Evolutionary conservation across 2,888 invertebrate genomes (phyloP).

Genomic region (Andrena trimmerana): DNA sequence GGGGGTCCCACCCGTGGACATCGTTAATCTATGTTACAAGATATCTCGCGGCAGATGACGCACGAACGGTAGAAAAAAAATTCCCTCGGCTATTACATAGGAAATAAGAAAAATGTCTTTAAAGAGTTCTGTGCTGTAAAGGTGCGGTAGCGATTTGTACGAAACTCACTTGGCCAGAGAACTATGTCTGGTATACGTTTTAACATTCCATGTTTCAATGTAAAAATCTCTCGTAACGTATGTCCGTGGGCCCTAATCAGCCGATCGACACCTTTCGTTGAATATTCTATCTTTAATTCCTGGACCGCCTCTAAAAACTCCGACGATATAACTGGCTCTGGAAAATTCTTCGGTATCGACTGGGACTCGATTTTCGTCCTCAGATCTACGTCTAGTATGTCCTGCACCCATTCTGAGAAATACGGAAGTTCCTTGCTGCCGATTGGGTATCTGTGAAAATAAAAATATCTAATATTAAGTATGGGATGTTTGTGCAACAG

Average conservation of each 20-base stretch:
- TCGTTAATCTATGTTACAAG: too few relatives aligned
- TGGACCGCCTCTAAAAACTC: slow-evolving; percentile 88
- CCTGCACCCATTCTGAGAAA: slow-evolving; percentile 92
- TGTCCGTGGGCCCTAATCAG: slow-evolving; percentile 96
- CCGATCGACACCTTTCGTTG: slow-evolving; percentile 93
- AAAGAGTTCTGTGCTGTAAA: too few relatives aligned
- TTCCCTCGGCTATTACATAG: too few relatives aligned
- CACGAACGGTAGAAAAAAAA: too few relatives aligned
- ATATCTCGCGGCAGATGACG: too few relatives aligned
- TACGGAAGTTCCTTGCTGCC: slow-evolving; percentile 91
- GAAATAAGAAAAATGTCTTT: too few relatives aligned
- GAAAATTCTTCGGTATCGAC: slow-evolving; percentile 88
- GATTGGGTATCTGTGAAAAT: slow-evolving; percentile 90
- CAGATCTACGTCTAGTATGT: slow-evolving; percentile 90
- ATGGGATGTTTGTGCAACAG: neutral
- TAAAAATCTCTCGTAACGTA: slow-evolving; percentile 95
- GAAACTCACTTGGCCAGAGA: slow-evolving; percentile 93
- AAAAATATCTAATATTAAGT: neutral
- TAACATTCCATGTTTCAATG: slow-evolving; percentile 90
- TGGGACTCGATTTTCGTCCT: slow-evolving; percentile 85
- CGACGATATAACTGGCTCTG: slow-evolving; percentile 88
- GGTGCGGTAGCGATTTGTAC: neutral
- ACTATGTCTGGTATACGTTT: slow-evolving; percentile 97
- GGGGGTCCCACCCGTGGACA: too few relatives aligned
- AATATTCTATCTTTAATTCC: slow-evolving; percentile 87